Conservation (phyloP, 1,140 invertebrate genomes). For the Arctopsyche grandis region DNA sequence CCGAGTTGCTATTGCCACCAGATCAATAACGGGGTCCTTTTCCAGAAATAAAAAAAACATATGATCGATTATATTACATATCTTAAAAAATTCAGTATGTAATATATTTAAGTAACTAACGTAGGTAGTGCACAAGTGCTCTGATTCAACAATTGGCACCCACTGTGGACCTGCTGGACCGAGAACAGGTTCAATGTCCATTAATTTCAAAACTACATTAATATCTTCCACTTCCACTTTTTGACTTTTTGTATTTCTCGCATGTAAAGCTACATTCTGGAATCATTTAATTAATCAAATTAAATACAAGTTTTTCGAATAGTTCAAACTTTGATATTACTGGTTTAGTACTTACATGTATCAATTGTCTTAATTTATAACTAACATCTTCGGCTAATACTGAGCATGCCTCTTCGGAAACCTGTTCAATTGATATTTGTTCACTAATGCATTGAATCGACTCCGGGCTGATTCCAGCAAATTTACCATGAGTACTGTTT, state of each 20-base stretch:
- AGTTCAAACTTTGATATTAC: no score
- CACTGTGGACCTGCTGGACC: slow-evolving; percentile 59
- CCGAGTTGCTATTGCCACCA: slow-evolving; percentile 60
- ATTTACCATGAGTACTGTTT: slow-evolving; percentile 56
- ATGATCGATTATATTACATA: not conserved
- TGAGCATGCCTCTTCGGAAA: slow-evolving; percentile 62
- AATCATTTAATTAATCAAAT: no score
- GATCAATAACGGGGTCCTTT: slow-evolving; percentile 61
- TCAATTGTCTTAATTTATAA: slow-evolving; percentile 63
- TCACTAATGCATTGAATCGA: slow-evolving; percentile 64
- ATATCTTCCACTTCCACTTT: slow-evolving; percentile 63
- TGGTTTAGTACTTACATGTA: slow-evolving; percentile 65
- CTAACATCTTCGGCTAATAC: slow-evolving; percentile 65
- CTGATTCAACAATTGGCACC: slow-evolving; percentile 60
- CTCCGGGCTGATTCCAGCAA: slow-evolving; percentile 63
- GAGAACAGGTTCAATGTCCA: slow-evolving; percentile 62
- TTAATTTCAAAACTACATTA: slow-evolving; percentile 60
- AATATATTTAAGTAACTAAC: slow-evolving; percentile 42
- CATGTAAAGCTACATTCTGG: slow-evolving; percentile 52
- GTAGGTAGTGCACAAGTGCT: slow-evolving; percentile 51
- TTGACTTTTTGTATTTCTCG: slow-evolving; percentile 59
- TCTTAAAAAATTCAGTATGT: not conserved
- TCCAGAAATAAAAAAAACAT: slow-evolving; percentile 46
- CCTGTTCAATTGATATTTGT: slow-evolving; percentile 60
- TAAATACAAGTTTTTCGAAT: not conserved